Evolutionary conservation across 2,888 invertebrate species (phyloP).

Genomic region (Mimachlamys varia): DNA sequence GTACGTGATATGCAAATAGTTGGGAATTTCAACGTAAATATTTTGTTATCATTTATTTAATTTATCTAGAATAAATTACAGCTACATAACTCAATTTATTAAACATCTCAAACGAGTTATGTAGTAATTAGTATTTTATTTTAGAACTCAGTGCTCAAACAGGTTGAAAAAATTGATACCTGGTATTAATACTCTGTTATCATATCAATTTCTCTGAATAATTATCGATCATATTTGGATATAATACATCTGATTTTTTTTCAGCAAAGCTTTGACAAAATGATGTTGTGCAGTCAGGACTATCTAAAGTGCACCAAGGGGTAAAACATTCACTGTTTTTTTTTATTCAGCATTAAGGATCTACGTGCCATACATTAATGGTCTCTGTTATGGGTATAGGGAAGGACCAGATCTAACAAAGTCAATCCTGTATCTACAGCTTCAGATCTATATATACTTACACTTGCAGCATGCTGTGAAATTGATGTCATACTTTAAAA

Average conservation of each 20-base stretch:
- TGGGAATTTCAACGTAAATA: too few species aligned
- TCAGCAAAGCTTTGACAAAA: background rate
- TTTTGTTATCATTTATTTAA: too few species aligned
- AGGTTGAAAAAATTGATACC: too few species aligned
- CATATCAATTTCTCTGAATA: too few species aligned
- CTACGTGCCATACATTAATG: background rate
- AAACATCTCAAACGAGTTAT: too few species aligned
- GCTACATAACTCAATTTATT: too few species aligned
- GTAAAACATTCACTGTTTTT: background rate
- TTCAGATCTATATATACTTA: background rate
- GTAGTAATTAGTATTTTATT: too few species aligned
- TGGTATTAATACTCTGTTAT: too few species aligned
- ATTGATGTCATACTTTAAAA: background rate
- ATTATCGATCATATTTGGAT: too few species aligned
- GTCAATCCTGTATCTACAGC: slow-evolving; percentile 2
- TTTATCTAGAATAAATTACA: too few species aligned
- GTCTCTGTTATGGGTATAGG: background rate
- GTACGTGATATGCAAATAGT: too few species aligned
- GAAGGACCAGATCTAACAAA: slow-evolving; percentile 7
- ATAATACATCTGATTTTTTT: background rate
- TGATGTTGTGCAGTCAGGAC: background rate
- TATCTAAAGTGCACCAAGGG: background rate
- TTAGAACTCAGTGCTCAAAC: too few species aligned
- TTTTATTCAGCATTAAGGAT: background rate
- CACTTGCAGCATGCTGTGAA: slow-evolving; percentile 28